Evolutionary conservation across 2,888 invertebrate species (phyloP).

Genomic region (Sepiola atlantica): DNA sequence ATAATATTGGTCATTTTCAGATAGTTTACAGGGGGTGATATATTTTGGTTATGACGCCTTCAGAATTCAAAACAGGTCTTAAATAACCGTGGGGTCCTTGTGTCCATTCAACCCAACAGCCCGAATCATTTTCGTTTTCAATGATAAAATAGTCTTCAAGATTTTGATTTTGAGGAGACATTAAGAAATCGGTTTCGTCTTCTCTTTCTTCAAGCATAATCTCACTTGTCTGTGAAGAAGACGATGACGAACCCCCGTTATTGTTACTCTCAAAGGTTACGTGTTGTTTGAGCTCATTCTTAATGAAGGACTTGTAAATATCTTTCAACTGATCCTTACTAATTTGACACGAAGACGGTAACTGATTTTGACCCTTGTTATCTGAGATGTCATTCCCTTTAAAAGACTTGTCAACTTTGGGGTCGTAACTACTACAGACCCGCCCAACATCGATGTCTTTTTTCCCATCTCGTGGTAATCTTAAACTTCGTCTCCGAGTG

Average conservation of each 20-base stretch:
- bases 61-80: slow-evolving; percentile 22
- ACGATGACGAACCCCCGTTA: too few species aligned
- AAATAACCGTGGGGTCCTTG: not conserved
- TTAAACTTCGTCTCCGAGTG: not conserved
- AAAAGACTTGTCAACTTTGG: not conserved
- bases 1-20: too few species aligned
- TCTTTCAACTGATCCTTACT: not conserved
- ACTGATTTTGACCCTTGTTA: not conserved
- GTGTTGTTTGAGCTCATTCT: not conserved
- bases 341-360: not conserved
- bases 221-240: not conserved
- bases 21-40: not conserved
- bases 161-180: not conserved
- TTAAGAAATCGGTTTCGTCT: not conserved
- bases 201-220: not conserved
- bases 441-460: not conserved
- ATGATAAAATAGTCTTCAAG: not conserved
- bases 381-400: not conserved
- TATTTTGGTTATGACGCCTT: not conserved
- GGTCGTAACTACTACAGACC: not conserved
- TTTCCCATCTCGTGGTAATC: not conserved
- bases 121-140: not conserved
- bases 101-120: not conserved
- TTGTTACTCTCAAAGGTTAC: not conserved
- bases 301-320: not conserved